These are phyloP conservation scores for Aporrectodea caliginosa DNA, from an alignment of 1,140 invertebrate species.

Conservation along the genomic window DNA sequence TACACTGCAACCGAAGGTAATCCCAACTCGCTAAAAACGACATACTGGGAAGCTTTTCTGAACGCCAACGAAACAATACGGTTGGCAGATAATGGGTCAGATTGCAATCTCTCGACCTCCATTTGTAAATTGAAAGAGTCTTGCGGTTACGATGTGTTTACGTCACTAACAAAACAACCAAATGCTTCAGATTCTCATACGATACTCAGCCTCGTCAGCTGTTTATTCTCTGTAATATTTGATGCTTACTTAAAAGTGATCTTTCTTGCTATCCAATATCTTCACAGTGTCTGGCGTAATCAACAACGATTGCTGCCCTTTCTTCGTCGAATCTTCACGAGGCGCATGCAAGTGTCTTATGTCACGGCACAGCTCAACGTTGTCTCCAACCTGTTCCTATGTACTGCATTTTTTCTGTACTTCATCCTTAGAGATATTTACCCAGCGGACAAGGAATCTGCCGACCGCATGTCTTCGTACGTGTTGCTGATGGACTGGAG, in stretches of 20 bases:
- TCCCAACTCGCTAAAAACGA: background rate
- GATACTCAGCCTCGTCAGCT: background rate
- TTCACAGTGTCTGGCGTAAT: background rate
- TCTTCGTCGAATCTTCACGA: background rate
- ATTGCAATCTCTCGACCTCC: background rate
- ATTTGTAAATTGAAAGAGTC: too few relatives aligned
- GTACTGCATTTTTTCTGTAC: background rate
- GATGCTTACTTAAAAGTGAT: background rate
- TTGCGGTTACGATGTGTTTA: background rate
- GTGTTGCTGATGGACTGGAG: background rate
- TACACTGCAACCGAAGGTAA: background rate
- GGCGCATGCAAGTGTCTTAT: background rate
- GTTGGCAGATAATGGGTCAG: background rate
- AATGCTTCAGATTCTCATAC: background rate
- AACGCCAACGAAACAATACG: background rate
- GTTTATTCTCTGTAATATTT: too few relatives aligned
- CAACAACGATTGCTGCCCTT: background rate
- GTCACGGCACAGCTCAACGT: background rate
- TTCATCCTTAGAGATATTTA: background rate
- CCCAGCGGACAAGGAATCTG: background rate
- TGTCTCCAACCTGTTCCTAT: background rate
- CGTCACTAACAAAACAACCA: background rate
- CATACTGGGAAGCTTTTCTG: background rate
- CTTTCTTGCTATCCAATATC: background rate
- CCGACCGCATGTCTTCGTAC: background rate